Percentiles rank a stretch among this genome's conserved stretches.
These are phyloP conservation scores for Polietes domitor DNA, from an alignment of 2,888 invertebrate genomes.

Conservation along the genomic window DNA sequence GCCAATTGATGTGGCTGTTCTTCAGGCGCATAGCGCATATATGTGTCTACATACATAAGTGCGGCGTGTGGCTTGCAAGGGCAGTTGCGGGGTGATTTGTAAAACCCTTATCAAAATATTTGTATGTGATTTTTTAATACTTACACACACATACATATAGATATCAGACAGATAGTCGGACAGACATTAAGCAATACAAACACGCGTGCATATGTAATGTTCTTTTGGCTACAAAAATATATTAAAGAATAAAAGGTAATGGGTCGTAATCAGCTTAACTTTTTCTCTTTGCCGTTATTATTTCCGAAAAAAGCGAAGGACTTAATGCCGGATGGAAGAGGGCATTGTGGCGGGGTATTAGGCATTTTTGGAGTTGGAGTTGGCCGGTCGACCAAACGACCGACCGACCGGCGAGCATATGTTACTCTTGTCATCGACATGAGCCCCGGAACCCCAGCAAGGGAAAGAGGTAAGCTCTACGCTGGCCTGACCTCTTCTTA, in stretches of 20 bases:
- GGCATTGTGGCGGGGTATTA: slow-evolving; percentile 17
- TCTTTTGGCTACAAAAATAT: slow-evolving; percentile 33
- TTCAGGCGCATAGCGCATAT: not conserved
- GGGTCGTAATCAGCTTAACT: slow-evolving; percentile 66
- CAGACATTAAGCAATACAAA: not conserved
- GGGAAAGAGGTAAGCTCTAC: slow-evolving; percentile 23
- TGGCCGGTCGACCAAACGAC: slow-evolving; percentile 5
- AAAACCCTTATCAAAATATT: slow-evolving; percentile 65
- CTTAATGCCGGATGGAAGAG: slow-evolving; percentile 51
- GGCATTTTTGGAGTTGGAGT: slow-evolving; percentile 21
- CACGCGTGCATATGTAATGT: slow-evolving; percentile 40
- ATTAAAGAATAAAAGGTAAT: slow-evolving; percentile 56
- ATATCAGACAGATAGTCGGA: not conserved
- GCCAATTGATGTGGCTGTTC: not conserved
- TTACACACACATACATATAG: slow-evolving; percentile 38
- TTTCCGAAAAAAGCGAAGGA: slow-evolving; percentile 25
- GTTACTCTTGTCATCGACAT: slow-evolving; percentile 48
- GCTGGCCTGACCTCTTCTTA: slow-evolving; percentile 14
- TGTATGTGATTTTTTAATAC: slow-evolving; percentile 53
- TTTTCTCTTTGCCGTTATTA: slow-evolving; percentile 41
- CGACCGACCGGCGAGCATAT: slow-evolving; percentile 19
- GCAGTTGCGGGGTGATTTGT: slow-evolving; percentile 46
- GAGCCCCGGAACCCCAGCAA: not conserved
- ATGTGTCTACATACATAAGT: slow-evolving; percentile 27
- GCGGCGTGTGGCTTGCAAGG: not conserved